Base-by-base conservation (phyloP, 1,140 invertebrate genomes). In the Drosophila orosa region DNA sequence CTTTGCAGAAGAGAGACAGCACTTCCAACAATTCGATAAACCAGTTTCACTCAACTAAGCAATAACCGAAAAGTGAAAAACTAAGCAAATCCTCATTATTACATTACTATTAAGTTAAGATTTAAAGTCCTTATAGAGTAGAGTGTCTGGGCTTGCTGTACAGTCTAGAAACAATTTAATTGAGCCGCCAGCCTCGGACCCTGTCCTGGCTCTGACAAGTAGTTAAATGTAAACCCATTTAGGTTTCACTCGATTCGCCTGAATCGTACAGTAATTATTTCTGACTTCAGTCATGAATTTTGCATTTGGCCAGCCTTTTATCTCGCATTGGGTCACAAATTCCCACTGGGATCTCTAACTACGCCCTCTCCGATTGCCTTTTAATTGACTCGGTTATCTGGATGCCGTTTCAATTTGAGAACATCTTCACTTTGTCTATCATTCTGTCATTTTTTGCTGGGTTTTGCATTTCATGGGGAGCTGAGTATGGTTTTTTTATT, bases 141-240 rank as follows among this genome's bases (percentile, higher is more conserved):
- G n/a, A n/a, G 37, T 25, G 37, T 54, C 50, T 31, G 56, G 66
- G 13, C 40, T 9, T 12, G 12, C 19, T 39, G 19, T 22, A 2
- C 42, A 24, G 6, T 71, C 59, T 50, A 52, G n/a, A 44, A 40
- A n/a, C 7, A 1, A 33, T n/a, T 56, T n/a, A 15, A 19, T 9
- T 33, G n/a, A 19, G 39, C 12, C 31, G 1, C n/a, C n/a, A 37
- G 22, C 39, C 45, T 47, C 81, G 50, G 54, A 67, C 56, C 44
- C 63, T 71, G 52, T 48, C 61, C 35, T 71, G 78, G 75, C 74
- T 75, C 68, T 82, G 78, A 87, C 82, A 76, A 68, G 62, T 42
- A 47, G 47, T 48, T 55, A 56, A 37, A 5, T 56, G 61, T 25
- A 56, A 69, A 56, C 31, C 48, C 13, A 19, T 45, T 45, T 35